Evolutionary conservation across 2,113 vertebrate genomes (phyloP).

Genomic region (Calidris pugnax): DNA sequence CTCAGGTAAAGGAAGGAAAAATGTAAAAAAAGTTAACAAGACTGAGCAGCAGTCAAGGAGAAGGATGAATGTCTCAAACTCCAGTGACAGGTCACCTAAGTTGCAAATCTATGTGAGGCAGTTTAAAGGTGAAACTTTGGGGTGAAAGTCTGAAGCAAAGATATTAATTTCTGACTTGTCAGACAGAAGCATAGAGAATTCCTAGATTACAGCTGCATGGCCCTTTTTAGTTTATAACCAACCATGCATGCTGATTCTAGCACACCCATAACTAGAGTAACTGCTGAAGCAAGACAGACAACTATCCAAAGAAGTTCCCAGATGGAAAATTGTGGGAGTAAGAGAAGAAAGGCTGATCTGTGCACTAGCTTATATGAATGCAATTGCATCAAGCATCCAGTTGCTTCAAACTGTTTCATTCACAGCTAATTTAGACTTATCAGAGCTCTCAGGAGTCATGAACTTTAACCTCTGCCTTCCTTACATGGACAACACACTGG

Average conservation of each 20-base stretch:
- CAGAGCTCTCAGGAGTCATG: neutral
- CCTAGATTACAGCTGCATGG: neutral
- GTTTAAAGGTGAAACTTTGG: neutral
- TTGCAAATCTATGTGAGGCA: neutral
- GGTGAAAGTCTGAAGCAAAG: neutral
- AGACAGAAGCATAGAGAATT: neutral
- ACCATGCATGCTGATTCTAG: neutral
- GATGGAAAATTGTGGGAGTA: neutral
- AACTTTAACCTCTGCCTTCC: neutral
- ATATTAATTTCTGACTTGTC: neutral
- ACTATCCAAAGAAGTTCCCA: neutral
- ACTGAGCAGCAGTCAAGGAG: neutral
- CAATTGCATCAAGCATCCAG: neutral
- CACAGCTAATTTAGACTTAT: neutral
- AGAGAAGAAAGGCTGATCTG: neutral
- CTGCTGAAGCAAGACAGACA: neutral
- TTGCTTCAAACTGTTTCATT: neutral
- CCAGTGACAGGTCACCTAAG: neutral
- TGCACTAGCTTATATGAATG: neutral
- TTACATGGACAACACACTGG: neutral
- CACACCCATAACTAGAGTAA: neutral
- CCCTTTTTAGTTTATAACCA: neutral
- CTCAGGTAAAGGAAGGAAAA: neutral
- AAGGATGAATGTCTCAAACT: neutral
- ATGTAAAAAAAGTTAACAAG: neutral